Conservation (phyloP, 2,113 vertebrate genomes). For the Tetrax tetrax region DNA sequence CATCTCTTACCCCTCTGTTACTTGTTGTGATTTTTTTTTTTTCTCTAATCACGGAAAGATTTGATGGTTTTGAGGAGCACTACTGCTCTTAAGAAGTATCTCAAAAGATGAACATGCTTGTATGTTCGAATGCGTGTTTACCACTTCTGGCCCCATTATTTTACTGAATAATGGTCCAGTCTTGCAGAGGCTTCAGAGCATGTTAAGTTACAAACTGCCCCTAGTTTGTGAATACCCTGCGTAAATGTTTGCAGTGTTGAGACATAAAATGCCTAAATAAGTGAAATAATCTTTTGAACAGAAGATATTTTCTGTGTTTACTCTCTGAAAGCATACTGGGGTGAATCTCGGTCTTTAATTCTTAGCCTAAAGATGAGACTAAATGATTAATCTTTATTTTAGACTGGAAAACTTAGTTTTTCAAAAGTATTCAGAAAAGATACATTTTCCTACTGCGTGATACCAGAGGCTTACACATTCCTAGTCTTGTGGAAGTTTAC, state of each 20-base stretch:
- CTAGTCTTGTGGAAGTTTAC: not conserved
- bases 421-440: not conserved
- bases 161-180: not conserved
- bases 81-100: not conserved
- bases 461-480: not conserved
- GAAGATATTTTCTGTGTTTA: not conserved
- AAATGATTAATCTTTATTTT: not conserved
- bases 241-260: not conserved
- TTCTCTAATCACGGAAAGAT: not conserved
- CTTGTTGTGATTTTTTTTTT: not conserved
- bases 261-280: not conserved
- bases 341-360: not conserved
- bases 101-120: not conserved
- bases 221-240: not conserved
- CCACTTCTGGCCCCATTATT: not conserved
- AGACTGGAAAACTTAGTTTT: not conserved
- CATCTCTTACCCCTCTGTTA: not conserved
- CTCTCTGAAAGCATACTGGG: not conserved
- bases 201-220: not conserved
- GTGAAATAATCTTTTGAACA: not conserved
- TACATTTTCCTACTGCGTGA: rapidly evolving
- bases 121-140: not conserved
- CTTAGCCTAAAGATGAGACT: not conserved
- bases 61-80: not conserved
- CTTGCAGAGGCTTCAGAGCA: not conserved